A percentile compares a stretch with the other conserved stretches of the same genome.
These are phyloP conservation scores for Gambusia holbrooki DNA, from an alignment of 2,113 vertebrate species.

Conservation along the genomic window DNA sequence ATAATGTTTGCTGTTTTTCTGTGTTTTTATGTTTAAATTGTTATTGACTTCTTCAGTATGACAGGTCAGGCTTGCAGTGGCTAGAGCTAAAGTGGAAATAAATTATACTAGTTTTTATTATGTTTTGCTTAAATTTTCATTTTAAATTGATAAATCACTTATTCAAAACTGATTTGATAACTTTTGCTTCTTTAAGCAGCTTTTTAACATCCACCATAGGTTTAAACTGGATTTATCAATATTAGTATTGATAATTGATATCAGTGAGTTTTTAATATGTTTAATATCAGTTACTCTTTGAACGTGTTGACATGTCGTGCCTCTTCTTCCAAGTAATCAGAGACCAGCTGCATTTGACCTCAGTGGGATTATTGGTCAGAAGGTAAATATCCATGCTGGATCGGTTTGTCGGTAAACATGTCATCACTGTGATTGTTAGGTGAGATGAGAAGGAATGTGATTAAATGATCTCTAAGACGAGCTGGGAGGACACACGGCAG, in stretches of 20 bases:
- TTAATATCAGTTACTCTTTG: too few relatives aligned
- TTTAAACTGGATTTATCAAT: conserved; percentile 1
- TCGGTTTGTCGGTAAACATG: conserved; percentile 27
- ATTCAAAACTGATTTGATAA: background rate
- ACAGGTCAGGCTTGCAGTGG: conserved; percentile 9
- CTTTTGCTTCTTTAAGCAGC: background rate
- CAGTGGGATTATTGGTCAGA: background rate
- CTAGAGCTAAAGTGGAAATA: background rate
- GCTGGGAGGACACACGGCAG: conserved; percentile 9
- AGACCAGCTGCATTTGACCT: conserved; percentile 16
- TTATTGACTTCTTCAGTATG: conserved; percentile 1
- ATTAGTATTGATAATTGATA: background rate
- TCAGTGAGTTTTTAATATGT: background rate
- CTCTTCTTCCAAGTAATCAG: background rate
- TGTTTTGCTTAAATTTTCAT: conserved; percentile 1
- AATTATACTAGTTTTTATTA: background rate
- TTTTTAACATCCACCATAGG: background rate
- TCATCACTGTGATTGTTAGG: conserved; percentile 4
- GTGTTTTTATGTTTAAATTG: conserved; percentile 20
- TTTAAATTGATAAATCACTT: background rate
- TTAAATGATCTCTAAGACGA: conserved; percentile 21
- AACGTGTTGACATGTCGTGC: background rate
- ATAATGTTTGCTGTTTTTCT: conserved; percentile 9
- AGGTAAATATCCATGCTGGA: conserved; percentile 34
- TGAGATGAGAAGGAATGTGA: conserved; percentile 10